Evolutionary conservation across 2,888 invertebrate genomes (phyloP).

Genomic region (Drosophila buzzatii): DNA sequence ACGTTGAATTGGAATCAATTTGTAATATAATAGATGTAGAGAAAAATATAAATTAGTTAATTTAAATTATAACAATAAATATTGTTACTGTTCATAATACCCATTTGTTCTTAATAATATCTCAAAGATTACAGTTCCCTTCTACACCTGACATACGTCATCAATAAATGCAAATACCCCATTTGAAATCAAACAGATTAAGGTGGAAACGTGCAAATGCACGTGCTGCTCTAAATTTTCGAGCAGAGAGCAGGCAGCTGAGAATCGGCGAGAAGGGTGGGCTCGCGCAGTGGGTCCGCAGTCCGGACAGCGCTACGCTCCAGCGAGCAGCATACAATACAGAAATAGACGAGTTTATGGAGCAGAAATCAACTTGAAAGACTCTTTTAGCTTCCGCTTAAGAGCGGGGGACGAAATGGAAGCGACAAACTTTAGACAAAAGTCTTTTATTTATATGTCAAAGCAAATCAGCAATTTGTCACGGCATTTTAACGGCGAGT

Average conservation of each 20-base stretch:
- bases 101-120: no score
- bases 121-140: neutral
- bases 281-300: conserved; percentile 11
- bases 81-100: no score
- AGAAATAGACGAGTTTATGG: conserved; percentile 78
- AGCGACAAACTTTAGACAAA: conserved; percentile 55
- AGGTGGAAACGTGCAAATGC: conserved; percentile 72
- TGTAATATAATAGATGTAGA: neutral
- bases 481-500: conserved; percentile 59
- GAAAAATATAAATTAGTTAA: neutral
- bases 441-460: conserved; percentile 67
- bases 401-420: conserved; percentile 28
- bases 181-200: neutral
- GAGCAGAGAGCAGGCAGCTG: conserved; percentile 23
- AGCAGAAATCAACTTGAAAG: conserved; percentile 79
- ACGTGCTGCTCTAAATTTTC: conserved; percentile 74
- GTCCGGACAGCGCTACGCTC: conserved; percentile 51
- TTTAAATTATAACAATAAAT: neutral
- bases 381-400: conserved; percentile 78
- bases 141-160: neutral
- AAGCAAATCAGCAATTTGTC: conserved; percentile 77
- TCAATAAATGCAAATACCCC: conserved; percentile 4
- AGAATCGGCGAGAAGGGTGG: conserved; percentile 24
- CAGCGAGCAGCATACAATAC: conserved; percentile 65
- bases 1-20: neutral